Base-by-base conservation (phyloP, 1,140 invertebrate species). In the Colletes gigas region DNA sequence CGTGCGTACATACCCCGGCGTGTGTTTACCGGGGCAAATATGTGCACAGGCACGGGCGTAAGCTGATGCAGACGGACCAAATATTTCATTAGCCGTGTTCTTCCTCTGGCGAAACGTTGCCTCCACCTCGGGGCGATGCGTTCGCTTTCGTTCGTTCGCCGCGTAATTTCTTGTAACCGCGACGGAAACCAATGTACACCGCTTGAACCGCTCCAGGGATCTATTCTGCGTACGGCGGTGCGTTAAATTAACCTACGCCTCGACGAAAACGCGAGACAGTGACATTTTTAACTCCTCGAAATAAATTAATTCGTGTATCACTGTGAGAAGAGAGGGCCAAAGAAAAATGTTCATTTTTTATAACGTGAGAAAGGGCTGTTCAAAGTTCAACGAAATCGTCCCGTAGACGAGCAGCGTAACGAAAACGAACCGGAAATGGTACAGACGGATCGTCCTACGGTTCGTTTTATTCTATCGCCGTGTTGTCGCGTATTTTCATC, bases 11-110 rank as follows among this genome's bases (percentile, higher is more conserved):
- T 41, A 50, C 67, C 74, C 39, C n/a, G 12, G 54, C 55, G 39
- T 12, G 41, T 81, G 81, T 86, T 77, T 83, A 50, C 69, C 63
- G 72, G 41, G 17, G 72, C 76, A 86, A 86, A 86, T 80, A 86
- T 83, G 77, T 73, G 52, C 63, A 19, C 47, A 59, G 55, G 50
- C 19, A 19, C 15, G 71, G 71, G 66, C 30, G 39, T 14, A 65
- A 54, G 55, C 72, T 70, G 55, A 57, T 69, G 74, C 78, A 72
- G 50, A 39, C 76, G 70, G 30, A 62, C 59, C 77, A 83, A 86
- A 86, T 86, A 83, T 83, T 80, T 74, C 84, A 76, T 77, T 83
- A 86, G 84, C 68, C 75, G 77, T 83, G 85, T 80, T 86, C 85
- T 80, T 85, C 71, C 72, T 52, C 59, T 57, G 52, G 67, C 50